Conservation (phyloP, 64 coral and sea anemone genomes). For the Pocillopora verrucosa region DNA sequence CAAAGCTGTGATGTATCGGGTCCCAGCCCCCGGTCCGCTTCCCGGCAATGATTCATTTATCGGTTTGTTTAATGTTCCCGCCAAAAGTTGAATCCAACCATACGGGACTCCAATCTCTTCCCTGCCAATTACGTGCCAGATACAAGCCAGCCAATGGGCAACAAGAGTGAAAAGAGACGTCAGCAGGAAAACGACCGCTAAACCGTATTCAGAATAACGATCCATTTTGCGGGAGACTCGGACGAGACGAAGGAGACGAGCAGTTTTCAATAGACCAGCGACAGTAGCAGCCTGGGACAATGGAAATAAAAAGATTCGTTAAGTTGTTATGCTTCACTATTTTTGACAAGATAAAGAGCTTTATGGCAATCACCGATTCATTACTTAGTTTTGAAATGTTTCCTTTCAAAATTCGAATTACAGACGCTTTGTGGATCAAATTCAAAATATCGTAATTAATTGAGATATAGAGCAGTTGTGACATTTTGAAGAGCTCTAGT, state of each 20-base stretch:
- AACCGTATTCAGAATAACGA: conserved; percentile 94
- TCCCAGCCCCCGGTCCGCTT: conserved; percentile 30
- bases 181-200: conserved; percentile 86
- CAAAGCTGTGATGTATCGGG: conserved; percentile 79
- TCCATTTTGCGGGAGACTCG: conserved; percentile 94
- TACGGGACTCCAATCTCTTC: conserved; percentile 37
- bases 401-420: too few species aligned
- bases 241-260: conserved; percentile 85
- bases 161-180: conserved; percentile 82
- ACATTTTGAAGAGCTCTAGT: too few species aligned
- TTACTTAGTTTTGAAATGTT: too few species aligned
- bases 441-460: too few species aligned
- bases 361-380: too few species aligned
- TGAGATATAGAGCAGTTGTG: too few species aligned
- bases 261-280: conserved; percentile 81
- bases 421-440: too few species aligned
- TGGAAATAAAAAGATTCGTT: background rate
- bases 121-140: conserved; percentile 87
- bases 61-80: conserved; percentile 1
- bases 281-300: conserved; percentile 65
- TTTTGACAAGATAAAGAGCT: too few species aligned
- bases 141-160: conserved; percentile 96
- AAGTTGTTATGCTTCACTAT: too few species aligned
- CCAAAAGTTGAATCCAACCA: conserved; percentile 73
- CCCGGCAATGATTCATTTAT: conserved; percentile 9